phyloP scores from a whole-genome alignment of 1,140 invertebrate species.

The Nomia melanderi region DNA sequence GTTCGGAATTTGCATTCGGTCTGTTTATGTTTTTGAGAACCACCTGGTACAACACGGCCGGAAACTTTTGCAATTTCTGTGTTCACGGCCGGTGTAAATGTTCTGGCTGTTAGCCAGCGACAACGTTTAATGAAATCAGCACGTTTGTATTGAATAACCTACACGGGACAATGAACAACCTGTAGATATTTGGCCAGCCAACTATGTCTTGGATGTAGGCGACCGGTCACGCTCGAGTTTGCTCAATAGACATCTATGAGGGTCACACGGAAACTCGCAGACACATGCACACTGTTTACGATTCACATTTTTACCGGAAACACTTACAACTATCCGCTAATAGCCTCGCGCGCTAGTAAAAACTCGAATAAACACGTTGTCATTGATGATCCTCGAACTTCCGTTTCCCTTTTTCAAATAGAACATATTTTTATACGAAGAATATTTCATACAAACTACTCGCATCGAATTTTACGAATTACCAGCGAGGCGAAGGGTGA shows the following conservation, averaged over 20 bases:
- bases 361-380: too few species aligned
- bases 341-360: too few species aligned
- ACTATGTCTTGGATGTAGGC: conserved; percentile 23
- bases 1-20: not conserved
- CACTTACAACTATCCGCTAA: too few species aligned
- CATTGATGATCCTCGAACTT: too few species aligned
- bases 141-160: conserved; percentile 69
- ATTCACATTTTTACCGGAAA: conserved; percentile 31
- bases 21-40: not conserved
- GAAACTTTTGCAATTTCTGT: conserved; percentile 48
- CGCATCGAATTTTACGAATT: conserved; percentile 10
- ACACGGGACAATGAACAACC: conserved; percentile 72
- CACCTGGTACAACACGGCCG: conserved; percentile 13
- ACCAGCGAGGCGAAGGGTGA: not conserved
- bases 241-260: conserved; percentile 34
- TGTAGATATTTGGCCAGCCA: conserved; percentile 71
- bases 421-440: too few species aligned
- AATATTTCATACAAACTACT: too few species aligned
- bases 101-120: conserved; percentile 68
- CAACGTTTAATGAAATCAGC: conserved; percentile 71
- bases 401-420: too few species aligned
- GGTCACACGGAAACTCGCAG: conserved; percentile 27
- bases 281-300: conserved; percentile 28
- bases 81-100: conserved; percentile 63
- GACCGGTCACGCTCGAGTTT: conserved; percentile 18